phyloP scores from a whole-genome alignment of 2,113 vertebrate genomes.

The Bos indicus region DNA sequence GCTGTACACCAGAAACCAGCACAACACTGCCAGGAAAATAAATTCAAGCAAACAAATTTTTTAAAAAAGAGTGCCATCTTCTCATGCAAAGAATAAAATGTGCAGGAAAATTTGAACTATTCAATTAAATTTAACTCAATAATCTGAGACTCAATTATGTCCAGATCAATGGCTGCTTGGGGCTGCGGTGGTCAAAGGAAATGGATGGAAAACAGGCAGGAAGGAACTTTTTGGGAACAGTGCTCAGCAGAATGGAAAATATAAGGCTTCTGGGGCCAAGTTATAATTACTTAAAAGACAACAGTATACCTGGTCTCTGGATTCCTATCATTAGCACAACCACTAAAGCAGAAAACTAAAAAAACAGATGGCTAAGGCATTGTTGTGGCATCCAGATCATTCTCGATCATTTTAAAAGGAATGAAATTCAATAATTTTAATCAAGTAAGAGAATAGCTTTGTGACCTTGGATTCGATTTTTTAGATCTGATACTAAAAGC shows the following conservation, averaged over 20 bases:
- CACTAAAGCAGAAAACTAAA: neutral
- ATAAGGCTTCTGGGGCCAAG: neutral
- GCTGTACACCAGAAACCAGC: neutral
- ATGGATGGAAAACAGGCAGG: neutral
- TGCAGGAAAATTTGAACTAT: neutral
- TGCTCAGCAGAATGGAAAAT: neutral
- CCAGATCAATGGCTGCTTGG: neutral
- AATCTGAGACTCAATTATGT: slow-evolving; percentile 20
- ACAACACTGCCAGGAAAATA: neutral
- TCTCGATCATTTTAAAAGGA: neutral
- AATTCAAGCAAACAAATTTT: neutral
- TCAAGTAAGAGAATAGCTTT: neutral
- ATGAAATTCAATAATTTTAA: neutral
- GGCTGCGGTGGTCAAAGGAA: neutral
- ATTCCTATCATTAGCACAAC: neutral
- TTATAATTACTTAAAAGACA: slow-evolving; percentile 23
- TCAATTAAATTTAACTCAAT: slow-evolving; percentile 29
- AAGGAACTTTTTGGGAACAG: neutral
- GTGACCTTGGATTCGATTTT: neutral
- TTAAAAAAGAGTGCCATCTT: neutral
- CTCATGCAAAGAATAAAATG: neutral
- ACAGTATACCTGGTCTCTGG: neutral
- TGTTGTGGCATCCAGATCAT: neutral
- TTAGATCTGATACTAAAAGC: neutral
- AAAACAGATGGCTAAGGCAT: neutral